Evolutionary conservation across 1,140 invertebrate genomes (phyloP).

Genomic region (Aporrectodea caliginosa): DNA sequence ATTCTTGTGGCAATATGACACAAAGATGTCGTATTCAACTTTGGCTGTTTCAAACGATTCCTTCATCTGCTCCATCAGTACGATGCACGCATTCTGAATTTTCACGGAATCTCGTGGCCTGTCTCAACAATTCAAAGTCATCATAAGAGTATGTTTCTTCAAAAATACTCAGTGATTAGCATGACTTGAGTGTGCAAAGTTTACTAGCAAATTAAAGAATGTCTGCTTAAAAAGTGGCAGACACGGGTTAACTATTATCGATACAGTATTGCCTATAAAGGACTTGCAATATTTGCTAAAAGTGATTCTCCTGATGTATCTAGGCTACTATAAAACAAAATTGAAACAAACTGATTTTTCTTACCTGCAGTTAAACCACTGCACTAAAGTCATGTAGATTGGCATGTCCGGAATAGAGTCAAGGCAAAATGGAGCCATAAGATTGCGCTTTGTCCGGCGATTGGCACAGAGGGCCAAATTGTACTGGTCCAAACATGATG

Average conservation of each 20-base stretch:
- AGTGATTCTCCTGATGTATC: too few species aligned
- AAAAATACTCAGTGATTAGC: too few species aligned
- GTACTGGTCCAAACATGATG: constrained; percentile 45
- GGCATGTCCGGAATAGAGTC: constrained; percentile 39
- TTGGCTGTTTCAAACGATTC: neutral
- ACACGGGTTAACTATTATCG: too few species aligned
- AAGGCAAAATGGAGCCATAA: constrained; percentile 42
- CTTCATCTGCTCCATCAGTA: neutral
- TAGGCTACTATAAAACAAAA: too few species aligned
- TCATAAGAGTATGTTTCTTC: neutral
- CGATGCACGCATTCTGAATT: neutral
- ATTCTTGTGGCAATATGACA: constrained; percentile 49
- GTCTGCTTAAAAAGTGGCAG: too few species aligned
- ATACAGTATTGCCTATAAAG: too few species aligned
- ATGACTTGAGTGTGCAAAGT: too few species aligned
- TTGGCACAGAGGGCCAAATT: constrained; percentile 47
- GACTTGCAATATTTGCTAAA: too few species aligned
- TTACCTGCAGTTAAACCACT: constrained; percentile 48
- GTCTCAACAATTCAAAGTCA: neutral
- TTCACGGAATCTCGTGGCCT: neutral
- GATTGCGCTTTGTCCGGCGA: constrained; percentile 33
- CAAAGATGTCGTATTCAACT: constrained; percentile 48
- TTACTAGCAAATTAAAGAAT: too few species aligned
- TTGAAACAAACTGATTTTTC: neutral
- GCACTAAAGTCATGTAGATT: constrained; percentile 43